Evolutionary conservation across 1,140 invertebrate species (phyloP).

Genomic region (Listronotus oregonensis): DNA sequence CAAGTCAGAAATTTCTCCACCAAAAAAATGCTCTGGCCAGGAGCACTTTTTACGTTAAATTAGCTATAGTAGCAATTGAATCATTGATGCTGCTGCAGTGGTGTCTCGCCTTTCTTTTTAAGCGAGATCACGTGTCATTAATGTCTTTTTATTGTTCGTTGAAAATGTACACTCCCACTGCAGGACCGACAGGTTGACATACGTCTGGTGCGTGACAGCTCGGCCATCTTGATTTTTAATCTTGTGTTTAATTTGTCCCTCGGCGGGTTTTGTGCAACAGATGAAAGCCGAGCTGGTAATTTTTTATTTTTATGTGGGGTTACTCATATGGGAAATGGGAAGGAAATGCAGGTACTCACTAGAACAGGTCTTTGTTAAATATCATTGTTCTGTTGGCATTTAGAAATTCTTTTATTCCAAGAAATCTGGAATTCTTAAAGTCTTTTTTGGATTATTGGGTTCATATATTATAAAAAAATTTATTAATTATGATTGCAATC

Average conservation of each 20-base stretch:
- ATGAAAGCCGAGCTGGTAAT: slow-evolving; percentile 30
- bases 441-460: too few species aligned
- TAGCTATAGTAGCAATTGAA: slow-evolving; percentile 52
- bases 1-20: slow-evolving; percentile 17
- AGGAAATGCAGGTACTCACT: too few species aligned
- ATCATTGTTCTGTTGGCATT: too few species aligned
- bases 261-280: background rate
- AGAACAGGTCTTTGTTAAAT: too few species aligned
- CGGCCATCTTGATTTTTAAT: slow-evolving; percentile 14
- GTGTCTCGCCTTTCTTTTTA: slow-evolving; percentile 8
- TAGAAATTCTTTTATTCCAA: too few species aligned
- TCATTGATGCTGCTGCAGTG: slow-evolving; percentile 51
- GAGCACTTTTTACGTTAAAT: slow-evolving; percentile 35
- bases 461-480: too few species aligned
- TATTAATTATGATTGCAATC: too few species aligned
- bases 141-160: background rate
- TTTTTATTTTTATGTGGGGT: background rate
- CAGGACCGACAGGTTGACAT: slow-evolving; percentile 55
- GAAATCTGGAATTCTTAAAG: too few species aligned
- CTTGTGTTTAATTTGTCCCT: background rate
- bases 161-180: slow-evolving; percentile 43
- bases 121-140: slow-evolving; percentile 15
- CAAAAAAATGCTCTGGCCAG: slow-evolving; percentile 27
- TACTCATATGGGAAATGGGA: background rate
- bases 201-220: slow-evolving; percentile 29